These are phyloP conservation scores for Danio choprae DNA, from an alignment of 2,797 vertebrate genomes.

Conservation along the genomic window DNA sequence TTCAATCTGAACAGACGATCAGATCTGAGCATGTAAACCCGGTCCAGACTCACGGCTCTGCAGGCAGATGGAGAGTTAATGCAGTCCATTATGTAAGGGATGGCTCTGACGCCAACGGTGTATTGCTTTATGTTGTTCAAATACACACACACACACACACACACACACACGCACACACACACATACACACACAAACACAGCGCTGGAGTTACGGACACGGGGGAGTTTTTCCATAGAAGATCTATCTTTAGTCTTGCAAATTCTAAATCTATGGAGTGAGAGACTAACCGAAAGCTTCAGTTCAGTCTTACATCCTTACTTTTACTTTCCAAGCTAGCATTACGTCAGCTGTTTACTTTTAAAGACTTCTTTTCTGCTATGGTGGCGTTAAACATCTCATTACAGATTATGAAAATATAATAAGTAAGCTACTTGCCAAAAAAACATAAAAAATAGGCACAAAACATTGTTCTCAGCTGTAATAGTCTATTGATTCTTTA, in stretches of 20 bases:
- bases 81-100: slow-evolving; percentile 46
- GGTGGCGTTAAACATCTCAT: neutral
- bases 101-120: slow-evolving; percentile 14
- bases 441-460: too few species aligned
- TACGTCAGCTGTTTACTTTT: neutral
- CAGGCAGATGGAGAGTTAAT: slow-evolving; percentile 43
- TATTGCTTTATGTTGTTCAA: slow-evolving; percentile 39
- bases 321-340: neutral
- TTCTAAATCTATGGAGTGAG: slow-evolving; percentile 17
- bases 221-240: slow-evolving; percentile 28
- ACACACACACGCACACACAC: slow-evolving; percentile 27
- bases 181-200: slow-evolving; percentile 22
- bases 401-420: neutral
- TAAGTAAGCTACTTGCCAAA: too few species aligned
- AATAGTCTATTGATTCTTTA: too few species aligned
- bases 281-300: slow-evolving; percentile 21
- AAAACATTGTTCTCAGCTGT: too few species aligned
- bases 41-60: neutral
- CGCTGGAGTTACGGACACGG: slow-evolving; percentile 20
- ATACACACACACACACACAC: slow-evolving; percentile 26
- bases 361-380: neutral
- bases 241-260: slow-evolving; percentile 43
- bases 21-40: slow-evolving; percentile 18
- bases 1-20: slow-evolving; percentile 11
- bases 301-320: slow-evolving; percentile 2